phyloP scores from a whole-genome alignment of 2,888 invertebrate genomes.

The Amblyteles armatorius region DNA sequence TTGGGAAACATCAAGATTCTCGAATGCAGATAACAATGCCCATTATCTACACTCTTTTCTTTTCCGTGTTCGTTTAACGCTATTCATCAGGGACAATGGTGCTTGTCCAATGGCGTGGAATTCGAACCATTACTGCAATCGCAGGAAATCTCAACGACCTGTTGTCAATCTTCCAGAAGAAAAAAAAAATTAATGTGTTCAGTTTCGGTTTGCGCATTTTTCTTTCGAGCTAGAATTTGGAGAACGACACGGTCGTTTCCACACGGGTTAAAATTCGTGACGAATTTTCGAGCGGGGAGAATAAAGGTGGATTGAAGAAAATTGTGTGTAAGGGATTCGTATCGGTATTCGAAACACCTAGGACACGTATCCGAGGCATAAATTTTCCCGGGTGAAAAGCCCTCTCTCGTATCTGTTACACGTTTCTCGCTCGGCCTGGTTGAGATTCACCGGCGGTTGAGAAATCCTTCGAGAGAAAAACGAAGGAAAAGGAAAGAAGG shows the following conservation, averaged over 20 bases:
- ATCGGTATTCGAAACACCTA: slow-evolving; percentile 51
- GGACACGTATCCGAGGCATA: slow-evolving; percentile 55
- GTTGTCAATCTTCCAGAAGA: neutral
- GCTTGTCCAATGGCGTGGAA: slow-evolving; percentile 6
- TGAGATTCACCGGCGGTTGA: slow-evolving; percentile 51
- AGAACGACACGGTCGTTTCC: neutral
- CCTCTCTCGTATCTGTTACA: slow-evolving; percentile 62
- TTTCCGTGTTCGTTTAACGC: slow-evolving; percentile 8
- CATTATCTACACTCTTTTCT: slow-evolving; percentile 51
- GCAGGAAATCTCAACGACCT: neutral
- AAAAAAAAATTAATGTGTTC: neutral
- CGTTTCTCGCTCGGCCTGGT: slow-evolving; percentile 42
- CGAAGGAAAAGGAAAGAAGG: slow-evolving; percentile 27
- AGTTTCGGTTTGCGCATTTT: neutral
- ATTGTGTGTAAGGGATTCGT: slow-evolving; percentile 41
- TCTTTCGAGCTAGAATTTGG: neutral
- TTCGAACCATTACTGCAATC: slow-evolving; percentile 2
- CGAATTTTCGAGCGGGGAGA: slow-evolving; percentile 3
- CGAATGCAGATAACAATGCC: slow-evolving; percentile 52
- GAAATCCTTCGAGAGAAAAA: slow-evolving; percentile 45
- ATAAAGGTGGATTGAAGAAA: slow-evolving; percentile 28
- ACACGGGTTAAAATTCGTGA: slow-evolving; percentile 28
- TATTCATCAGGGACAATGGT: slow-evolving; percentile 22
- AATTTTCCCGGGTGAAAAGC: slow-evolving; percentile 55
- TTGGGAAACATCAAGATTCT: slow-evolving; percentile 51